Base-by-base conservation (phyloP, 2,888 invertebrate genomes). In the Dysmachus trigonus region DNA sequence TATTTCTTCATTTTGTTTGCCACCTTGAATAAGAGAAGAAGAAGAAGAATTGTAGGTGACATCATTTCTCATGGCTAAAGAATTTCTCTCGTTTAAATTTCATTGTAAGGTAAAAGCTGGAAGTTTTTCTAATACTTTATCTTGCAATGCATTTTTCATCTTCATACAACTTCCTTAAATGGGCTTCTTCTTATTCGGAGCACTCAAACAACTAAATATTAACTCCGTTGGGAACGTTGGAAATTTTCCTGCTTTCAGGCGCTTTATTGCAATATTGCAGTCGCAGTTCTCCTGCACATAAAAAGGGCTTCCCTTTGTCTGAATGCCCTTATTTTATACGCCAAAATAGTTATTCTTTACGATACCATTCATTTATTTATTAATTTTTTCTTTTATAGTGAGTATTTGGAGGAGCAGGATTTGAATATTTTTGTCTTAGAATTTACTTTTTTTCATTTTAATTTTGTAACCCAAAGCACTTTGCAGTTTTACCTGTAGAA, bases 21-120 rank as follows among this genome's bases (percentile, higher is more conserved):
- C 22, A 62, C 62, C 62, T 22, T 62, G 62, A 62, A 62, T 27
- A 62, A 27, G 62, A 62, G 76, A 18, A 35, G 22, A 22, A 35
- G 22, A 22, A 76, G 76, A 76, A 76, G 38, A 35, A 76, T 76
- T 35, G 76, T 38, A 76, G 76, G 33, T 76, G 76, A 76, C 76
- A 76, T 76, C 76, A 76, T 76, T 76, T 76, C 76, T 76, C 76
- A 76, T 76, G 22, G 76, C 62, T 62, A 76, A 35, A 76, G 38
- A 38, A 35, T 76, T 76, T 76, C 62, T 3, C 62, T 76, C 33
- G 35, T 38, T 76, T 76, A 22, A 76, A 22, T 35, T 76, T 38
- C 76, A 38, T 76, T 38, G 22, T 38, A 22, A 76, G 76, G 76
- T 31, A 76, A 76, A 76, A 76, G 62, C 62, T 62, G 62, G 62